Evolutionary conservation across 53 echinoderm and acorn worm species (phyloP).

Genomic region (Patiria pectinifera): DNA sequence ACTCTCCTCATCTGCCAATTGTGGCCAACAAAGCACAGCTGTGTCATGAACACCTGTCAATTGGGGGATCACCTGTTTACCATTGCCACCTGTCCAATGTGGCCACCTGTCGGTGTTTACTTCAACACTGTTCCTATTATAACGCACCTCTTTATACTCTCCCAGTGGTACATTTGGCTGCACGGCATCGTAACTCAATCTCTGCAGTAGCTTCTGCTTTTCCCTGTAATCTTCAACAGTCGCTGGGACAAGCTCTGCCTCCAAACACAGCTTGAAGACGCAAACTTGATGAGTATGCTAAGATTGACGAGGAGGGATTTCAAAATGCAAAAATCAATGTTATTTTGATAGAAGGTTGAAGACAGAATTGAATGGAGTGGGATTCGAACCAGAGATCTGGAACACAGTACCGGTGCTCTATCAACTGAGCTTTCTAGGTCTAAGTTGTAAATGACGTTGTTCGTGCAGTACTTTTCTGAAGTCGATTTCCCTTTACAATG

Average conservation of each 20-base stretch:
- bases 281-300: slow-evolving; percentile 76
- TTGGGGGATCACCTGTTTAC: background rate
- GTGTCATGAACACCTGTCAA: too few species aligned
- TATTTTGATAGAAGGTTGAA: background rate
- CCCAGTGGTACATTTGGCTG: slow-evolving; percentile 74
- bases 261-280: slow-evolving; percentile 83
- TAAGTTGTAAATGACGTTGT: too few species aligned
- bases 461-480: too few species aligned
- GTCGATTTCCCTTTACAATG: too few species aligned
- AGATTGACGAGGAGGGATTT: background rate
- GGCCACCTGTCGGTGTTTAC: background rate
- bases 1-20: too few species aligned
- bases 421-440: too few species aligned
- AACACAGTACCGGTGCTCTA: too few species aligned
- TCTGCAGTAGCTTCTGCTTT: slow-evolving; percentile 81
- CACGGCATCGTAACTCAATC: slow-evolving; percentile 67
- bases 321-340: background rate
- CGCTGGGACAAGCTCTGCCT: slow-evolving; percentile 83
- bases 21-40: too few species aligned
- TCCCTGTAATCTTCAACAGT: slow-evolving; percentile 85
- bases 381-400: too few species aligned
- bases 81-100: background rate
- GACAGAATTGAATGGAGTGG: background rate
- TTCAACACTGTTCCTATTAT: background rate
- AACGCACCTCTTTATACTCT: slow-evolving; percentile 65